Percentiles rank a stretch among this genome's conserved stretches.
These are phyloP conservation scores for Matsumyia berberina DNA, from an alignment of 2,888 invertebrate genomes.

Conservation along the genomic window DNA sequence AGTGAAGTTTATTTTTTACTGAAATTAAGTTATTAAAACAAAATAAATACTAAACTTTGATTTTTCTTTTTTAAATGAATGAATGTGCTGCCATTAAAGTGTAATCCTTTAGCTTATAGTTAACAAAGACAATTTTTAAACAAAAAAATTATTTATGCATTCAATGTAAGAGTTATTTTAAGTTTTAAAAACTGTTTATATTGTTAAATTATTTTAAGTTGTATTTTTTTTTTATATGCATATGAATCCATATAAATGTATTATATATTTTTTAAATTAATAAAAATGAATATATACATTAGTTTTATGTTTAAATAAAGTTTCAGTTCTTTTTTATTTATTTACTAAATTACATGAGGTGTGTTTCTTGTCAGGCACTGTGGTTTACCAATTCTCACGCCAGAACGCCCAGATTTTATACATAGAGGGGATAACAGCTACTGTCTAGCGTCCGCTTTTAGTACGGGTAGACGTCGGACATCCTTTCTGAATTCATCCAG, in stretches of 20 bases:
- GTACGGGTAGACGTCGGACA: no score
- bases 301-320: background rate
- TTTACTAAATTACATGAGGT: no score
- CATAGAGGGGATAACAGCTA: no score
- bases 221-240: conserved; percentile 12
- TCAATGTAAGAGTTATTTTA: conserved; percentile 40
- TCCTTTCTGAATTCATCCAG: no score
- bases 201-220: conserved; percentile 59
- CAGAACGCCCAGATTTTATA: no score
- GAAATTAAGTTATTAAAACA: conserved; percentile 51
- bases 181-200: conserved; percentile 44
- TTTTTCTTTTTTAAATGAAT: conserved; percentile 48
- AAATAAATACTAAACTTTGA: conserved; percentile 25
- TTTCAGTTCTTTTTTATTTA: no score
- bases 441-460: no score
- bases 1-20: conserved; percentile 27
- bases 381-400: no score
- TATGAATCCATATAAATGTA: conserved; percentile 27
- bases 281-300: conserved; percentile 32
- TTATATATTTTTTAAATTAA: conserved; percentile 49
- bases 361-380: no score
- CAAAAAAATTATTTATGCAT: conserved; percentile 54
- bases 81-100: conserved; percentile 77
- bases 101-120: conserved; percentile 45
- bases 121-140: conserved; percentile 8